Evolutionary conservation across 2,888 invertebrate genomes (phyloP).

Genomic region (Nycteola revayana): DNA sequence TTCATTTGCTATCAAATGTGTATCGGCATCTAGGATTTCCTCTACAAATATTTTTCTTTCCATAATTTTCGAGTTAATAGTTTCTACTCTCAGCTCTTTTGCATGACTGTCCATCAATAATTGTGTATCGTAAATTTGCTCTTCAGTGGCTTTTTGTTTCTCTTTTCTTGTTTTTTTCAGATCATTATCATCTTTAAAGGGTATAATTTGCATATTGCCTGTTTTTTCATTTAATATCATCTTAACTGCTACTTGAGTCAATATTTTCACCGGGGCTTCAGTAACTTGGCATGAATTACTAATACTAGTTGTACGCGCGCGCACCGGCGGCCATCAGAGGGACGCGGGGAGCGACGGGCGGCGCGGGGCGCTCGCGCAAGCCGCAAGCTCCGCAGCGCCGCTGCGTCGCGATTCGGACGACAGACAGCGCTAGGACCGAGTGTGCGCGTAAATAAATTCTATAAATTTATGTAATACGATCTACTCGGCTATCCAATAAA

Average conservation of each 20-base stretch:
- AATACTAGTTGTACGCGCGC: slow-evolving; percentile 1
- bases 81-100: slow-evolving; percentile 2
- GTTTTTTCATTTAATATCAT: slow-evolving; percentile 10
- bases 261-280: slow-evolving; percentile 6
- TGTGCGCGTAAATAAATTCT: too few relatives aligned
- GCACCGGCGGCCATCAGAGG: too few relatives aligned
- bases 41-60: background rate
- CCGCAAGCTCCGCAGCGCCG: too few relatives aligned
- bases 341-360: too few relatives aligned
- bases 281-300: slow-evolving; percentile 6
- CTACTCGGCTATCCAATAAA: too few relatives aligned
- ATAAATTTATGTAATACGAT: too few relatives aligned
- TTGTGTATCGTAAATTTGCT: slow-evolving; percentile 5
- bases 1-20: too few relatives aligned
- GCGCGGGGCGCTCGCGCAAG: too few relatives aligned
- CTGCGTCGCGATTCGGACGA: too few relatives aligned
- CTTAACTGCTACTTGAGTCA: slow-evolving; percentile 7
- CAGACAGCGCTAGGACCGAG: too few relatives aligned
- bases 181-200: slow-evolving; percentile 4
- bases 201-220: slow-evolving; percentile 5
- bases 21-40: background rate
- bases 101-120: slow-evolving; percentile 4
- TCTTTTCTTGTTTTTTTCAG: slow-evolving; percentile 4
- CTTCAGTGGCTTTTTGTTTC: background rate
- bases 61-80: background rate